Evolutionary conservation across 1,140 invertebrate genomes (phyloP).

Genomic region (Papilio polyxenes): DNA sequence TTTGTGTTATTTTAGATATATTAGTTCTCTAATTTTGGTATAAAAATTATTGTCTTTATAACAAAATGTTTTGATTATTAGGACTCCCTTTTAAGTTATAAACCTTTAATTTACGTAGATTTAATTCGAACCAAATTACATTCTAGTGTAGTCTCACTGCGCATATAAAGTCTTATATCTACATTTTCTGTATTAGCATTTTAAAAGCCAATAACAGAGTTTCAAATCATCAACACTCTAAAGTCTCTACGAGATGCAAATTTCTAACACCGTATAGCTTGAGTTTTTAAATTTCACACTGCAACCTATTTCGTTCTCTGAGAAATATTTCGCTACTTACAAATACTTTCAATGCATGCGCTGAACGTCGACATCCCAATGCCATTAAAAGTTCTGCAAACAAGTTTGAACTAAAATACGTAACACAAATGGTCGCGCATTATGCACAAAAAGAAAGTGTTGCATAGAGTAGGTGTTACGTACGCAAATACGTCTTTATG

Average conservation of each 20-base stretch:
- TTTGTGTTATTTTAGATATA: too few species aligned
- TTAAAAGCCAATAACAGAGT: too few species aligned
- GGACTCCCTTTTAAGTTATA: too few species aligned
- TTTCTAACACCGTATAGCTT: not conserved
- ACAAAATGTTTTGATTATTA: too few species aligned
- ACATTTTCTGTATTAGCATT: too few species aligned
- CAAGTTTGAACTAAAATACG: conserved; percentile 16
- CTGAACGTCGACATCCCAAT: conserved; percentile 11
- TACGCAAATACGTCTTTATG: not conserved
- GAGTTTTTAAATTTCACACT: not conserved
- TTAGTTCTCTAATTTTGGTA: too few species aligned
- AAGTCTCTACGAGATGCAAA: not conserved
- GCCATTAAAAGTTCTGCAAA: conserved; percentile 17
- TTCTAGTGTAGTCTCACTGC: too few species aligned
- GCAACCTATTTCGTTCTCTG: not conserved
- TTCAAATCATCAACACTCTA: not conserved
- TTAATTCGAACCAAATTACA: too few species aligned
- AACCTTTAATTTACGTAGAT: too few species aligned
- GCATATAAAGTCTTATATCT: too few species aligned
- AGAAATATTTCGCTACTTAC: conserved; percentile 14
- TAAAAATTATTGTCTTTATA: too few species aligned
- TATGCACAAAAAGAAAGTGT: not conserved
- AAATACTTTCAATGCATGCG: conserved; percentile 12
- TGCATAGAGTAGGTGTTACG: not conserved
- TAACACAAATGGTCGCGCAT: not conserved